Conservation (phyloP, 2,113 vertebrate genomes). For the Solea solea region DNA sequence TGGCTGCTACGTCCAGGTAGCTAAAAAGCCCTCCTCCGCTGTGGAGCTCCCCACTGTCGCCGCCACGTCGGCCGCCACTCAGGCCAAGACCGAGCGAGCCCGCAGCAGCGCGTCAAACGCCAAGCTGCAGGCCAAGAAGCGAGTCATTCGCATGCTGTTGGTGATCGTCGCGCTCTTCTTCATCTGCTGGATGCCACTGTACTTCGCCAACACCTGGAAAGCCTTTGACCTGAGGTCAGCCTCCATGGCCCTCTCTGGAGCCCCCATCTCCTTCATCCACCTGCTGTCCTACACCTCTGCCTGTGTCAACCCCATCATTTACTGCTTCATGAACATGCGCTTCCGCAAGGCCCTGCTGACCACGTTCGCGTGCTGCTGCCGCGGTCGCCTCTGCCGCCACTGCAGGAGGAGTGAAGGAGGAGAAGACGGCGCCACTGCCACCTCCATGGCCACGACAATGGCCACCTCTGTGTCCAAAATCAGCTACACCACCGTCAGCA, state of each 20-base stretch:
- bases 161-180: slow-evolving; percentile 95
- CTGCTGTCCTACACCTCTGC: slow-evolving; percentile 89
- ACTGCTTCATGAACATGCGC: slow-evolving; percentile 98
- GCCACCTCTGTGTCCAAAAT: slow-evolving; percentile 88
- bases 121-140: slow-evolving; percentile 90
- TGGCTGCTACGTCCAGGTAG: slow-evolving; percentile 90
- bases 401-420: slow-evolving; percentile 56
- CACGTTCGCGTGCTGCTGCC: slow-evolving; percentile 84
- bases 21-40: slow-evolving; percentile 68
- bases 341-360: slow-evolving; percentile 88
- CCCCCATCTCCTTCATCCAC: slow-evolving; percentile 96
- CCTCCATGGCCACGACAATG: slow-evolving; percentile 81
- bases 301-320: slow-evolving; percentile 94
- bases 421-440: slow-evolving; percentile 73
- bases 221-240: slow-evolving; percentile 86
- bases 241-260: slow-evolving; percentile 81
- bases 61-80: not conserved
- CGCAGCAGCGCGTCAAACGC: slow-evolving; percentile 85
- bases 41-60: slow-evolving; percentile 87
- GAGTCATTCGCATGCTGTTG: slow-evolving; percentile 93
- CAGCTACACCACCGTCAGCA: slow-evolving; percentile 94
- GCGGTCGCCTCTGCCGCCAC: slow-evolving; percentile 57
- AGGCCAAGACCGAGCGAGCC: slow-evolving; percentile 54
- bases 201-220: slow-evolving; percentile 91
- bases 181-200: slow-evolving; percentile 94